Percentiles rank a stretch among this genome's conserved stretches.
Conservation (phyloP, 2,113 vertebrate species). For the Cairina moschata region DNA sequence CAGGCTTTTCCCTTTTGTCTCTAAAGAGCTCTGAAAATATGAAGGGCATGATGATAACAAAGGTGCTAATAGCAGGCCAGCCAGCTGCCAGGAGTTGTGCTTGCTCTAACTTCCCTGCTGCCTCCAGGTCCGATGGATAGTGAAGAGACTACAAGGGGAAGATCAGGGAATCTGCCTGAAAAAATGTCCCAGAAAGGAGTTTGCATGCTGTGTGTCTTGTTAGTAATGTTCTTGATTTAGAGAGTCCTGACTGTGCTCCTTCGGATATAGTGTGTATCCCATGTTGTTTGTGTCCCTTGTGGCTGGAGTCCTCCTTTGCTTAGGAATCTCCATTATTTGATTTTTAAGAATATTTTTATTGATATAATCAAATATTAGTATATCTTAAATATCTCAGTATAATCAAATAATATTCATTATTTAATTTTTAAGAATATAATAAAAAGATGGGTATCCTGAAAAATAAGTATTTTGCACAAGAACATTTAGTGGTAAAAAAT, state of each 20-base stretch:
- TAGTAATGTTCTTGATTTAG: not conserved
- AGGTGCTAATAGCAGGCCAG: not conserved
- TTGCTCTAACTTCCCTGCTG: accelerated
- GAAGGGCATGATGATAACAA: not conserved
- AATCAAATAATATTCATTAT: too few relatives aligned
- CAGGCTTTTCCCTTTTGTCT: not conserved
- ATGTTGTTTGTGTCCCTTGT: not conserved
- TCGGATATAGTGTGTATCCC: too few relatives aligned
- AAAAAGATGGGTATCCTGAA: not conserved
- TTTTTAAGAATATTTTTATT: not conserved
- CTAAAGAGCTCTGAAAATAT: not conserved
- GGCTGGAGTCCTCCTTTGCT: not conserved
- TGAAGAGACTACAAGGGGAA: not conserved
- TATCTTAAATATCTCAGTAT: too few relatives aligned
- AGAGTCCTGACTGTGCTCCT: accelerated
- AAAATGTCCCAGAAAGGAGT: not conserved
- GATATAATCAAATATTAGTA: too few relatives aligned
- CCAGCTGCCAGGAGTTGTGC: not conserved
- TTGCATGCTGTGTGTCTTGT: not conserved
- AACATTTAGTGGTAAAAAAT: not conserved
- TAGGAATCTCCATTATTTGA: not conserved
- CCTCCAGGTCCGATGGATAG: too few relatives aligned
- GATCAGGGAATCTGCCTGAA: not conserved
- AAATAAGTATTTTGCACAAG: not conserved
- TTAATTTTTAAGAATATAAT: not conserved